phyloP scores from a whole-genome alignment of 2,888 invertebrate genomes.

The Synanthedon andrenaeformis region DNA sequence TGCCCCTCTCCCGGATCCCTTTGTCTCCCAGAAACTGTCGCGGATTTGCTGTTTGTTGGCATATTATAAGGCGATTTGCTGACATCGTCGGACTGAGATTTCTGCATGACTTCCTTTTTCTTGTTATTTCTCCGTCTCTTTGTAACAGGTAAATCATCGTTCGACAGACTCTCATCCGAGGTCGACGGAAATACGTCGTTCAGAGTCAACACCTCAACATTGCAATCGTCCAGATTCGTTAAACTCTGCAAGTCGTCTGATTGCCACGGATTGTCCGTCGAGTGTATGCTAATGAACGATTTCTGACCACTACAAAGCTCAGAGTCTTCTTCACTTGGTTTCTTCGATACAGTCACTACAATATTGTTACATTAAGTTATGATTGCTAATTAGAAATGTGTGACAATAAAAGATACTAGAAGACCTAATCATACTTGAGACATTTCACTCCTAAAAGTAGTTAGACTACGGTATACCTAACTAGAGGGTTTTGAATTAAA shows the following conservation, averaged over 20 bases:
- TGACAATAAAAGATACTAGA: not conserved
- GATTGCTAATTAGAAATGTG: not conserved
- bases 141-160: constrained; percentile 45
- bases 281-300: constrained; percentile 63
- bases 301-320: constrained; percentile 42
- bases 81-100: constrained; percentile 22
- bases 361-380: constrained; percentile 11
- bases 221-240: constrained; percentile 46
- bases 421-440: not conserved
- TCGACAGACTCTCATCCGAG: constrained; percentile 58
- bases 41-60: constrained; percentile 58
- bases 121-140: constrained; percentile 27
- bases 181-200: constrained; percentile 62
- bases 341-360: constrained; percentile 56
- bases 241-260: constrained; percentile 33
- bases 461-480: no score
- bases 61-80: constrained; percentile 36
- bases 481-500: no score
- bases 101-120: constrained; percentile 26
- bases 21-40: constrained; percentile 39
- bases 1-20: constrained; percentile 38
- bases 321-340: constrained; percentile 35
- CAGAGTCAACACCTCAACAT: constrained; percentile 54
- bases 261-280: constrained; percentile 59
- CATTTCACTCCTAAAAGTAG: no score